Evolutionary conservation across 92 coral and sea anemone species (phyloP).

Genomic region (Ricordea florida): DNA sequence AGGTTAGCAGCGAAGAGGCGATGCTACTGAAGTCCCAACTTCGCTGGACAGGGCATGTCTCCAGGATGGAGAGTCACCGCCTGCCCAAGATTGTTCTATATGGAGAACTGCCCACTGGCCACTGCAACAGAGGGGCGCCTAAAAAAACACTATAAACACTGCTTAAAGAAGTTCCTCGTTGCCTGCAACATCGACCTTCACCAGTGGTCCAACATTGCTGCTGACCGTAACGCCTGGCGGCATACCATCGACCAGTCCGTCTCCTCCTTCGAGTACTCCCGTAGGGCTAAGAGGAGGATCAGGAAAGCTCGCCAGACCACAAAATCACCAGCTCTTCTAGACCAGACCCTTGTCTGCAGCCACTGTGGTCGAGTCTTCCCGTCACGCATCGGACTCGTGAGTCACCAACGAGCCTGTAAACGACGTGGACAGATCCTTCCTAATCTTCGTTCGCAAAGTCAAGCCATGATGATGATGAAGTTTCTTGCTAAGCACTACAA

Average conservation of each 20-base stretch:
- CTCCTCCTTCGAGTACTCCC: background rate
- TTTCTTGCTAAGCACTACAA: too few relatives aligned
- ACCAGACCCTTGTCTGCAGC: background rate
- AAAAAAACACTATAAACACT: conserved; percentile 6
- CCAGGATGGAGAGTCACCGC: conserved; percentile 25
- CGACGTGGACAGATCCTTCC: conserved; percentile 11
- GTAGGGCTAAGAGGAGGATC: background rate
- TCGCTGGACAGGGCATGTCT: conserved; percentile 38
- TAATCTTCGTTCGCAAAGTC: too few relatives aligned
- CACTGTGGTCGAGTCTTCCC: conserved; percentile 4
- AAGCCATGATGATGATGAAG: too few relatives aligned
- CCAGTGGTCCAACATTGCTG: too few relatives aligned
- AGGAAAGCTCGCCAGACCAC: conserved; percentile 8
- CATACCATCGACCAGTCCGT: too few relatives aligned
- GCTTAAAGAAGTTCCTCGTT: background rate
- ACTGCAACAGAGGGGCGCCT: conserved; percentile 21
- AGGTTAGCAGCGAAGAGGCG: conserved; percentile 1
- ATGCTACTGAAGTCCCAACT: conserved; percentile 14
- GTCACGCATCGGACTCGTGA: conserved; percentile 1
- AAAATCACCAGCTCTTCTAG: background rate
- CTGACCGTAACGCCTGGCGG: too few relatives aligned
- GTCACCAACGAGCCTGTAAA: conserved; percentile 23
- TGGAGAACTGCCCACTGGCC: conserved; percentile 25
- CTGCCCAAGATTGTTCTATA: conserved; percentile 11
- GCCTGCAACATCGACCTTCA: background rate